phyloP scores from a whole-genome alignment of 2,797 vertebrate genomes.

The Anguilla marmorata region DNA sequence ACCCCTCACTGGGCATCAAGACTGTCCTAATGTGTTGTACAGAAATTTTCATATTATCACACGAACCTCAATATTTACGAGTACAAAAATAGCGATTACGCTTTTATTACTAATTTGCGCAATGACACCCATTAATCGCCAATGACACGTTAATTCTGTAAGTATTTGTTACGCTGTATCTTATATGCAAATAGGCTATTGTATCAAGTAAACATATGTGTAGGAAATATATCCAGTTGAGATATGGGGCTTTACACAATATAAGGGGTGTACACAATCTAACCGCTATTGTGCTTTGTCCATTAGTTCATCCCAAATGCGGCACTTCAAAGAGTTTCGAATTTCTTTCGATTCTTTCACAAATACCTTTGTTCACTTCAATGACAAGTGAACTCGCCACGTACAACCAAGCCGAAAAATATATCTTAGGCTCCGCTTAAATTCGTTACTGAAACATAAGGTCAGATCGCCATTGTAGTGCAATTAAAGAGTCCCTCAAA shows the following conservation, averaged over 20 bases:
- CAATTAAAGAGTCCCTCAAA: neutral
- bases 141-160: neutral
- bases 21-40: slow-evolving; percentile 37
- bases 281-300: neutral
- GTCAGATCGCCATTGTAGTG: neutral
- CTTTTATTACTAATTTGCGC: slow-evolving; percentile 19
- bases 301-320: neutral
- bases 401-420: neutral
- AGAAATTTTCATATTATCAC: slow-evolving; percentile 43
- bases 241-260: neutral
- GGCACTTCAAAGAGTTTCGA: neutral
- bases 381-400: neutral
- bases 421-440: neutral
- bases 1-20: slow-evolving; percentile 48
- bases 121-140: neutral
- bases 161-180: neutral
- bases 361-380: neutral
- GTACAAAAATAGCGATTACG: slow-evolving; percentile 9
- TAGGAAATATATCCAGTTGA: neutral
- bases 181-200: neutral
- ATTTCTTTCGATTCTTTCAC: neutral
- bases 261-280: neutral
- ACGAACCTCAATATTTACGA: slow-evolving; percentile 7
- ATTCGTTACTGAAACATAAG: neutral
- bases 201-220: neutral